phyloP scores from a whole-genome alignment of 1,140 invertebrate genomes.

The Macrobrachium rosenbergii region DNA sequence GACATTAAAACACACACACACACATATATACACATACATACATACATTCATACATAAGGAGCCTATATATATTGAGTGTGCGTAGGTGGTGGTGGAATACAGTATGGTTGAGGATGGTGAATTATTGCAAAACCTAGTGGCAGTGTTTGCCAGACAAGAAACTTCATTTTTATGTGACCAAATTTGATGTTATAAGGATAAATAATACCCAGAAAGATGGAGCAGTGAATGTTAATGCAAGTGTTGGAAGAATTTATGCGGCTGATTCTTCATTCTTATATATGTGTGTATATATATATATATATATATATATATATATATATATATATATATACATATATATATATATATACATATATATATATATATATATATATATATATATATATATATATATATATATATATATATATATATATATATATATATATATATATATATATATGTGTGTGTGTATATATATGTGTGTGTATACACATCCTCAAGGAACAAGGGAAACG shows the following conservation, averaged over 20 bases:
- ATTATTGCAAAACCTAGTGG: too few relatives aligned
- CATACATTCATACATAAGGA: neutral
- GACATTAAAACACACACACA: too few relatives aligned
- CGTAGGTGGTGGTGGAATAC: too few relatives aligned
- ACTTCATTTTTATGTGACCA: too few relatives aligned
- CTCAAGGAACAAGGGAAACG: too few relatives aligned
- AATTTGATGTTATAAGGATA: too few relatives aligned
- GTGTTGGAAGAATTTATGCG: too few relatives aligned
- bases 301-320: slow-evolving; percentile 22
- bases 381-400: slow-evolving; percentile 12
- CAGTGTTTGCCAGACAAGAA: too few relatives aligned
- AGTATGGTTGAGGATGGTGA: too few relatives aligned
- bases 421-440: neutral
- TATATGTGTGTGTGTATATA: neutral
- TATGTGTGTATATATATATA: slow-evolving; percentile 16
- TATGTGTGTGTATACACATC: neutral
- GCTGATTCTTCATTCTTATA: too few relatives aligned
- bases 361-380: neutral
- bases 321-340: slow-evolving; percentile 18
- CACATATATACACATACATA: neutral
- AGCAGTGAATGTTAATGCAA: too few relatives aligned
- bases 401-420: slow-evolving; percentile 21
- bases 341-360: slow-evolving; percentile 18
- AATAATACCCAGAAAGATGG: too few relatives aligned
- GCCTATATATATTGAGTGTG: slow-evolving; percentile 9